Base-by-base conservation (phyloP, 2,888 invertebrate species). In the Oscheius onirici region DNA sequence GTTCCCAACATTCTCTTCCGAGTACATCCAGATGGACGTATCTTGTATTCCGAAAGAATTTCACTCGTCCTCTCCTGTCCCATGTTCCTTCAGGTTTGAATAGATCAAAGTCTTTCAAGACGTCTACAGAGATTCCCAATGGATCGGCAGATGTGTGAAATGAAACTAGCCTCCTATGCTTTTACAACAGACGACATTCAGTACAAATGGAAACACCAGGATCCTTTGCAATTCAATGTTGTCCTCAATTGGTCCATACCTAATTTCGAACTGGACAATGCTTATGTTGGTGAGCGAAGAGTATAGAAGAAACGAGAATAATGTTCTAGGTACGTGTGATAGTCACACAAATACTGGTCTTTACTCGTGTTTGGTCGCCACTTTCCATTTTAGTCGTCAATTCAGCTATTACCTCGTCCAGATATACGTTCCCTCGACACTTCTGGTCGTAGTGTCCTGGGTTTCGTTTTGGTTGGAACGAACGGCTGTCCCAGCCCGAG, bases 401-500 rank as follows among this genome's bases (percentile, higher is more conserved):
- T 68, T 69, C 40, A 69, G 69, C 20, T 69, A 69, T 24, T 69
- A 69, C 20, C 22, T 69, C 24, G 51, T 69, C 3, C 69, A 69
- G 26, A 44, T 69, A 5, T 69, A 69, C 22, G 54, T 60, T 3
- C 69, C 69, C 8, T 61, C 60, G 17, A 69, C 69, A 11, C 22
- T 69, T n/a, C 17, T 69, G 52, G 69, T 69, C 41, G 60, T 69
- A 20, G 69, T 69, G 8, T 69, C 69, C 15, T 69, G 69, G 69
- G 61, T 58, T 17, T 68, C 68, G 1, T 68, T 68, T 22, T 68
- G 68, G 68, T n/a, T 68, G 17, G 68, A 68, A 1, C 8, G 68
- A 44, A 68, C 55, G 3, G 68, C 68, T 20, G 68, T 68, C 17
- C 68, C 68, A 17, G 68, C 68, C 15, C 8, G 68, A 13, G 49